These are phyloP conservation scores for Coracopsis vasa DNA, from an alignment of 2,113 vertebrate species.

Conservation along the genomic window DNA sequence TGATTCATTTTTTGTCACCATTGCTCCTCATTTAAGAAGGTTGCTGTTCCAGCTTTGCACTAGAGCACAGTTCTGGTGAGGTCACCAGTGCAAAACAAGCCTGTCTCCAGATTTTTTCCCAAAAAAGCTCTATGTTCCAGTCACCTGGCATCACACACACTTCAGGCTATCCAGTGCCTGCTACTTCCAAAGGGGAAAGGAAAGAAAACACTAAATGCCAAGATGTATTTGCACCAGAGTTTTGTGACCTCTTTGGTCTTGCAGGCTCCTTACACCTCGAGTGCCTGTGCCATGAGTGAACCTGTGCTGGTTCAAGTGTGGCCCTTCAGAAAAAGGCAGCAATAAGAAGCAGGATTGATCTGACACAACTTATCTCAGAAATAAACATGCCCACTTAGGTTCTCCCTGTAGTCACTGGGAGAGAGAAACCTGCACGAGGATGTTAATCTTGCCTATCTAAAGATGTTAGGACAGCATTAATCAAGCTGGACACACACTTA, in stretches of 20 bases:
- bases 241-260: background rate
- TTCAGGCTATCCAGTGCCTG: background rate
- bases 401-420: background rate
- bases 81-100: background rate
- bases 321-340: background rate
- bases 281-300: accelerated
- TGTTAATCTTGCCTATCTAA: background rate
- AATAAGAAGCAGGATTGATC: background rate
- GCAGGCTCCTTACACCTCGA: background rate
- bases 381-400: background rate
- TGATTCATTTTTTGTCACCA: background rate
- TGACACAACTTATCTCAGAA: background rate
- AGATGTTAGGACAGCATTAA: background rate
- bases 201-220: background rate
- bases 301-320: background rate
- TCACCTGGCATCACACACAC: background rate
- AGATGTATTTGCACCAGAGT: background rate
- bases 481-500: background rate
- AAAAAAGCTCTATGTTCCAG: background rate
- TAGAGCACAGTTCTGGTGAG: background rate
- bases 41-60: background rate
- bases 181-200: background rate
- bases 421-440: background rate
- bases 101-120: background rate
- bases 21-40: background rate